phyloP scores from a whole-genome alignment of 2,797 vertebrate species.

The Periparus ater region DNA sequence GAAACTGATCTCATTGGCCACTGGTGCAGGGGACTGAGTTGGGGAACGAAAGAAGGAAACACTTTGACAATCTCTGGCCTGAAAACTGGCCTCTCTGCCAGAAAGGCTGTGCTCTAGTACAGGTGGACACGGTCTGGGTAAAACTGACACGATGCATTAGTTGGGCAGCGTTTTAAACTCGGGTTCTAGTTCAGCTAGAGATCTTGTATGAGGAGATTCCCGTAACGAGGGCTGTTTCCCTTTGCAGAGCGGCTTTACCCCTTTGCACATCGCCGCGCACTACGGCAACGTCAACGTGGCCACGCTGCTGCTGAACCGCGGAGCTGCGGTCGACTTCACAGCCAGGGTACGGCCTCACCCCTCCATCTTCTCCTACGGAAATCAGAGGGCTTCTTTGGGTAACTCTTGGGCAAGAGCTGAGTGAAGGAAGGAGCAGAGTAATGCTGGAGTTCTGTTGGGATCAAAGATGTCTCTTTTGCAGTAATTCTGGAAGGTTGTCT shows the following conservation, averaged over 20 bases:
- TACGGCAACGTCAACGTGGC: constrained; percentile 98
- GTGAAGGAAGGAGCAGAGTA: background rate
- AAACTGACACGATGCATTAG: accelerated
- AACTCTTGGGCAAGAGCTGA: background rate
- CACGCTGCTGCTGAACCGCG: constrained; percentile 93
- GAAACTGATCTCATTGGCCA: background rate
- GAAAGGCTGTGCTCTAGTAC: background rate
- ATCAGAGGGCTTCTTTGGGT: background rate
- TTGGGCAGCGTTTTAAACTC: background rate
- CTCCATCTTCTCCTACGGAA: background rate
- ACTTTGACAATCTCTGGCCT: background rate
- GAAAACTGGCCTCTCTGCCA: background rate
- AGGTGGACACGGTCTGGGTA: background rate
- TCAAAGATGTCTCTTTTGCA: background rate
- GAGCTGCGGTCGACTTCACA: constrained; percentile 95
- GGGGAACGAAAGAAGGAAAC: background rate
- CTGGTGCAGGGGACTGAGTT: background rate
- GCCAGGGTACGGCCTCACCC: constrained; percentile 83
- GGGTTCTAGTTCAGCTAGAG: background rate
- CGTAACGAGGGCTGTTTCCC: background rate
- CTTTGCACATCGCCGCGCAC: constrained; percentile 96
- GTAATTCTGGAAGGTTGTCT: background rate
- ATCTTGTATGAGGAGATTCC: accelerated
- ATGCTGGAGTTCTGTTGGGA: background rate
- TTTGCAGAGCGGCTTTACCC: constrained; percentile 95